Percentiles rank a stretch among this genome's conserved stretches.
Evolutionary conservation across 2,113 vertebrate species (phyloP).

Genomic region (Erythrolamprus reginae): DNA sequence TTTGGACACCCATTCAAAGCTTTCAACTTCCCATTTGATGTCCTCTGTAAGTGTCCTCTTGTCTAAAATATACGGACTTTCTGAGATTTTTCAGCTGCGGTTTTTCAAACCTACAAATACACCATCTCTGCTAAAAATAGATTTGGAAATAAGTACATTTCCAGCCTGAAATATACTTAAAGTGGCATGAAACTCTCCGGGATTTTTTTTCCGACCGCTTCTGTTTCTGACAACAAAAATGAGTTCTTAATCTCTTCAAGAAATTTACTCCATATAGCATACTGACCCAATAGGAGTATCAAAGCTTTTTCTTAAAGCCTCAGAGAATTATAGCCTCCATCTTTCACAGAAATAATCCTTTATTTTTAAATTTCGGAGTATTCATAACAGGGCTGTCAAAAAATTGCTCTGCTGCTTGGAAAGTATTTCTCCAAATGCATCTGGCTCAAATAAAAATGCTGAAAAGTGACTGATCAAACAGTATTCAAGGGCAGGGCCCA

Average conservation of each 20-base stretch:
- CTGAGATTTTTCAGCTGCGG: background rate
- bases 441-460: background rate
- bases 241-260: conserved; percentile 2
- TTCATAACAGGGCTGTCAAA: background rate
- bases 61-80: background rate
- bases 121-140: background rate
- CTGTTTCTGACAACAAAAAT: background rate
- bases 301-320: background rate
- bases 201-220: background rate
- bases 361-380: background rate
- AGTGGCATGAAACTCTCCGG: background rate
- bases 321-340: background rate
- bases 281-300: background rate
- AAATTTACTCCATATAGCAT: background rate
- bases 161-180: background rate
- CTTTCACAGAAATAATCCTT: background rate
- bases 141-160: background rate
- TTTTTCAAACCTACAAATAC: background rate
- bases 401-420: background rate
- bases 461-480: background rate
- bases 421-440: background rate
- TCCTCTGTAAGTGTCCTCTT: background rate
- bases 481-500: background rate
- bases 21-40: background rate
- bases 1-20: background rate